Percentiles rank a stretch among this genome's conserved stretches.
These are phyloP conservation scores for Mellilla xanthometata DNA, from an alignment of 2,888 invertebrate genomes.

Conservation along the genomic window DNA sequence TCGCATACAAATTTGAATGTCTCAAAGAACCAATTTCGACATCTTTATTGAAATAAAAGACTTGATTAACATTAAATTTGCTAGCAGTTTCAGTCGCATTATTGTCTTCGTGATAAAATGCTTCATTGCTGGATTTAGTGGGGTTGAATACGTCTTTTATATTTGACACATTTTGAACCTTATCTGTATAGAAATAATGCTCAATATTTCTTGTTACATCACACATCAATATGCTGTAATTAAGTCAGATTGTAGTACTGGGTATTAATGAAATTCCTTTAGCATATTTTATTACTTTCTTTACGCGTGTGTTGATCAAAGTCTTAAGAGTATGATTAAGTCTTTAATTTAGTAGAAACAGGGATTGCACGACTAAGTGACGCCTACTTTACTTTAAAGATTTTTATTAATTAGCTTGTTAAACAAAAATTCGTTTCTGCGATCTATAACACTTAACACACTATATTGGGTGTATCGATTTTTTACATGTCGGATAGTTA, in stretches of 20 bases:
- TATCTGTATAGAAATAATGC: constrained; percentile 6
- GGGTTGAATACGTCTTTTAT: constrained; percentile 16
- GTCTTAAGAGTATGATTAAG: constrained; percentile 11
- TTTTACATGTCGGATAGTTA: too few relatives aligned
- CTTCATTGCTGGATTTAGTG: constrained; percentile 41
- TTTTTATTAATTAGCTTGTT: too few relatives aligned
- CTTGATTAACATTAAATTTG: constrained; percentile 28
- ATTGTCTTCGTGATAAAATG: constrained; percentile 52
- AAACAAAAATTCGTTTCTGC: too few relatives aligned
- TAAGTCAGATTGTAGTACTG: constrained; percentile 26
- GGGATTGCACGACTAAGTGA: too few relatives aligned
- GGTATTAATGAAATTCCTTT: constrained; percentile 22
- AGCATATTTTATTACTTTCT: constrained; percentile 25
- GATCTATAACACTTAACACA: too few relatives aligned
- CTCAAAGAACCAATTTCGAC: constrained; percentile 6
- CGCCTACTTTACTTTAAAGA: too few relatives aligned
- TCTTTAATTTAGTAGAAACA: neutral
- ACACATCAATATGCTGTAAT: constrained; percentile 29
- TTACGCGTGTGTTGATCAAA: constrained; percentile 19
- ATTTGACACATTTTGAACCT: constrained; percentile 11
- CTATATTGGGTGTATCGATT: too few relatives aligned
- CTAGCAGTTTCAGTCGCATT: constrained; percentile 21
- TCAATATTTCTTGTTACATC: neutral
- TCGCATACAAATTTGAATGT: constrained; percentile 1
- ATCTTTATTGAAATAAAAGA: constrained; percentile 14